These are phyloP conservation scores for Tenualosa thibaudeaui DNA, from an alignment of 2,797 vertebrate genomes.

Conservation along the genomic window DNA sequence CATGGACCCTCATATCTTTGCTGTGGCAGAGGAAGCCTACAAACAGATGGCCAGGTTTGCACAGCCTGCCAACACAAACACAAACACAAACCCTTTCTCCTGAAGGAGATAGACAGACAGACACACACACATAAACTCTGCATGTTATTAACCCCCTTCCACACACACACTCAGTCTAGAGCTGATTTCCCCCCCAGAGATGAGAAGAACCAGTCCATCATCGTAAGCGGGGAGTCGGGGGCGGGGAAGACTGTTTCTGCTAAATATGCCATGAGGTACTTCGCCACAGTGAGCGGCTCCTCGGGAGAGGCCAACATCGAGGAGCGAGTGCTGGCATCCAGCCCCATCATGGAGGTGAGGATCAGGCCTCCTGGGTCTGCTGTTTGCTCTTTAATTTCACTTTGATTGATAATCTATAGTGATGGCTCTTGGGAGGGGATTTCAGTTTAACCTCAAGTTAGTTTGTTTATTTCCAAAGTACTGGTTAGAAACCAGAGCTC, in stretches of 20 bases:
- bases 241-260: slow-evolving; percentile 98
- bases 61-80: neutral
- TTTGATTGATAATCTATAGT: too few species aligned
- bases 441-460: neutral
- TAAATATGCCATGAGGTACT: slow-evolving; percentile 98
- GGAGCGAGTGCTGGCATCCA: slow-evolving; percentile 95
- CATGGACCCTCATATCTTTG: slow-evolving; percentile 99
- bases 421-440: too few species aligned
- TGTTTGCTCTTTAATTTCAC: neutral
- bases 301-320: slow-evolving; percentile 95
- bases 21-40: slow-evolving; percentile 96
- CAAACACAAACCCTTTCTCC: neutral
- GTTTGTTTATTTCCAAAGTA: neutral
- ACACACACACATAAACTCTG: too few species aligned
- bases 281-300: slow-evolving; percentile 95
- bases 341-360: slow-evolving; percentile 99
- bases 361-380: too few species aligned
- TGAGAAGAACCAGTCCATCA: slow-evolving; percentile 97
- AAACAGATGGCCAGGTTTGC: slow-evolving; percentile 97
- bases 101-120: neutral
- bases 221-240: slow-evolving; percentile 97
- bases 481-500: neutral
- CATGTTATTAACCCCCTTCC: too few species aligned
- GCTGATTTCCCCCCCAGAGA: slow-evolving; percentile 75
- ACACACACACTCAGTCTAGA: too few species aligned